These are phyloP conservation scores for Andrena hattorfiana DNA, from an alignment of 2,888 invertebrate genomes.

Conservation along the genomic window DNA sequence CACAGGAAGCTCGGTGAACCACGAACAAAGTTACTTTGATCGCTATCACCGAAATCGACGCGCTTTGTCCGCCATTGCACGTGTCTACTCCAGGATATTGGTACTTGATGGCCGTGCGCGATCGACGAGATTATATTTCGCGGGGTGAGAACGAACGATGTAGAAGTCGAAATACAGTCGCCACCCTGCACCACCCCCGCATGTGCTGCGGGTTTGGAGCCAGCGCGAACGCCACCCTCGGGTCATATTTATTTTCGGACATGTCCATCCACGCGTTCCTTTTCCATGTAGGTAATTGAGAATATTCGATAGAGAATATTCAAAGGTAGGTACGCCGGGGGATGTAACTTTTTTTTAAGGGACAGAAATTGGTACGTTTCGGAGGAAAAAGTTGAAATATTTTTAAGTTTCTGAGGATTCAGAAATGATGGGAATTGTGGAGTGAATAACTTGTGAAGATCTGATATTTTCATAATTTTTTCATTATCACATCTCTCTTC, in stretches of 20 bases:
- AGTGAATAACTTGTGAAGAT: background rate
- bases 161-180: conserved; percentile 66
- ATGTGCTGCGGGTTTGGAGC: background rate
- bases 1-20: conserved; percentile 50
- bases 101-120: conserved; percentile 75
- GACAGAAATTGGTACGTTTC: background rate
- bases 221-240: conserved; percentile 5
- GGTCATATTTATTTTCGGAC: conserved; percentile 37
- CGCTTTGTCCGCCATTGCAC: conserved; percentile 74
- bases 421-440: background rate
- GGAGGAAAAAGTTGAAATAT: background rate
- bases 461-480: no score
- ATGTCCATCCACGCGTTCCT: conserved; percentile 18
- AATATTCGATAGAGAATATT: background rate
- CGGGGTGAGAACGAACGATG: conserved; percentile 68
- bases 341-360: conserved; percentile 2
- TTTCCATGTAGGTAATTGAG: conserved; percentile 18
- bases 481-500: no score
- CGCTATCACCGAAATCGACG: conserved; percentile 70
- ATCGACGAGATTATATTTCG: conserved; percentile 64
- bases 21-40: conserved; percentile 74
- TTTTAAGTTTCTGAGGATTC: background rate
- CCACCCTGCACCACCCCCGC: background rate
- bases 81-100: conserved; percentile 78
- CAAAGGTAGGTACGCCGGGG: background rate